Base-by-base conservation (phyloP, 2,113 vertebrate species). In the Corynorhinus townsendii region DNA sequence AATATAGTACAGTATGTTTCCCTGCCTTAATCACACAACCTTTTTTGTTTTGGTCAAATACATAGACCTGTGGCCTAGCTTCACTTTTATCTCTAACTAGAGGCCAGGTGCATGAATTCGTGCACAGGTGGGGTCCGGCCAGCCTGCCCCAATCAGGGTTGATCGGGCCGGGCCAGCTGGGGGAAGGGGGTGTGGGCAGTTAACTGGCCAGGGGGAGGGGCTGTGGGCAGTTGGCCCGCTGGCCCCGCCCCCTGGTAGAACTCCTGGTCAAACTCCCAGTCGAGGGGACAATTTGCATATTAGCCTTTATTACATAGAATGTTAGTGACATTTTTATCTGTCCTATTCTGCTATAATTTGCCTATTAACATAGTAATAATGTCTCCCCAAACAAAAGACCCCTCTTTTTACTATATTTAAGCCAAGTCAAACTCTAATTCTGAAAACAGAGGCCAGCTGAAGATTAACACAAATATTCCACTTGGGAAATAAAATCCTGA, bases 401-500 rank as follows among this genome's bases (percentile, higher is more conserved):
- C n/a, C 33, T 75, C 64, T 93, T 6, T 66, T 91, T 56, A 82
- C 22, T 82, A 69, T 64, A 90, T 62, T 87, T 66, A 96, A 89
- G 66, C 19, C 40, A 93, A 38, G 30, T 35, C 30, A 91, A 64
- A 79, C 40, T 54, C 35, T 28, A 49, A 86, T 77, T 72, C 49
- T 80, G 17, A 89, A 82, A 81, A 89, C 28, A 69, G 35, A 94
- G 8, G 45, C 20, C 38, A 73, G 47, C 11, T 73, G 30, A 77
- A 95, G 30, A 54, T 54, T 54, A 68, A 54, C 69, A 75, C 12
- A 93, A 83, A 96, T 59, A 89, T 47, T 83, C 64, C 62, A 79
- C 17, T 49, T 93, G 43, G 47, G n/a, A 93, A 94, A 93, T 77
- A 93, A 93, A 94, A 59, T 56, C 47, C 38, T 93, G 20, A 89